These are phyloP conservation scores for Gobio gobio DNA, from an alignment of 2,113 vertebrate species.

Conservation along the genomic window DNA sequence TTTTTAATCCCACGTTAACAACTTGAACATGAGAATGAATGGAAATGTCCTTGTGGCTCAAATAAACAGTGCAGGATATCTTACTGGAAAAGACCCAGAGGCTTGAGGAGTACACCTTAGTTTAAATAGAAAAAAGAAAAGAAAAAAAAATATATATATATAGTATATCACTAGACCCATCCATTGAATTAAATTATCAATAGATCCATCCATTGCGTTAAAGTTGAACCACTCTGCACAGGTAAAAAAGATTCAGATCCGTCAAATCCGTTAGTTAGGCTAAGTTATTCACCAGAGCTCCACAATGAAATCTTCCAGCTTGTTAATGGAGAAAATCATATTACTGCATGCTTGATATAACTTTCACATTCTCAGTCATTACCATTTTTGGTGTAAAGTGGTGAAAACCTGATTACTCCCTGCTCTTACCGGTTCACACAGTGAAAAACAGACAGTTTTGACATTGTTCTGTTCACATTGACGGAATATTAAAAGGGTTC, in stretches of 20 bases:
- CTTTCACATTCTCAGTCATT: slow-evolving; percentile 13
- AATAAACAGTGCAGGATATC: neutral
- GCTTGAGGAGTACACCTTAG: neutral
- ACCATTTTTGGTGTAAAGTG: neutral
- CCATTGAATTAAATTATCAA: neutral
- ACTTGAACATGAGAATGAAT: too few relatives aligned
- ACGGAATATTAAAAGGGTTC: slow-evolving; percentile 1
- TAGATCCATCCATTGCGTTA: neutral
- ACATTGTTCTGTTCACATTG: neutral
- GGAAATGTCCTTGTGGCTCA: neutral
- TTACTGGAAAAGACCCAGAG: neutral
- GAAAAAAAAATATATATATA: too few relatives aligned
- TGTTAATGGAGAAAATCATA: slow-evolving; percentile 5
- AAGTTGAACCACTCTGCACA: neutral
- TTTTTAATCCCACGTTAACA: slow-evolving; percentile 13
- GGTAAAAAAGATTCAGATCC: neutral
- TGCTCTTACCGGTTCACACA: neutral
- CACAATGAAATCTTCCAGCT: neutral
- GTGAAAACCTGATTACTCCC: slow-evolving; percentile 24
- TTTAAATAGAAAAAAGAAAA: neutral
- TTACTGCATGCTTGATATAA: neutral
- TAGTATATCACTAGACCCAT: neutral
- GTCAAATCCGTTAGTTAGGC: slow-evolving; percentile 3
- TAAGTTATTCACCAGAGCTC: neutral
- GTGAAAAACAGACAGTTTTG: neutral